Base-by-base conservation (phyloP, 2,888 invertebrate genomes). In the Chloroclystis v-ata region DNA sequence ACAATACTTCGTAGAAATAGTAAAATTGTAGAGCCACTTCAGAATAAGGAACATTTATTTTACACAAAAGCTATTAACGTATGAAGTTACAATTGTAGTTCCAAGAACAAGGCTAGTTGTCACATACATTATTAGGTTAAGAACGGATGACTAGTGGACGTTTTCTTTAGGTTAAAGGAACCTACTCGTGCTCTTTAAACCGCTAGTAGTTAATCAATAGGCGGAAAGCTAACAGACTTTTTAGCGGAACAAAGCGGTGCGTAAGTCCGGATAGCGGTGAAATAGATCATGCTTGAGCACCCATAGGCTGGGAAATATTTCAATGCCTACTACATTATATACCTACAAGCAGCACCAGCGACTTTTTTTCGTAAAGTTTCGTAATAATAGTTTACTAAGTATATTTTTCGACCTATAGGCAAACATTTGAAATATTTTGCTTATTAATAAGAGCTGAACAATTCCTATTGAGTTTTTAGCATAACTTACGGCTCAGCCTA, bases 181-280 rank as follows among this genome's bases (percentile, higher is more conserved):
- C n/a, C n/a, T n/a, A 20, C 3, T 20, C 20, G 5, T 5, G 20
- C 20, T 4, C 20, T 20, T 20, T 5, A 20, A 20, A 20, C 20
- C 20, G 20, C 20, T 20, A 10, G 32, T 16, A n/a, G 32, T 16
- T 20, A 50, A 48, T 44, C 51, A 59, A 56, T 58, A 51, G 47
- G 49, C 54, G 49, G 53, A 56, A 54, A 57, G 51, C 52, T 52
- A 42, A 33, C 38, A 39, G 29, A 49, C 54, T 28, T 37, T 50
- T 49, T 47, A 54, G 52, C 54, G 47, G 52, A 52, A 52, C 52
- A 47, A 49, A 52, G 37, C 44, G 47, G 43, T 44, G 51, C 48
- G 37, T 44, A 50, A 52, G 48, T 52, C 48, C 46, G 46, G 35
- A 29, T 49, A 52, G 48, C 48, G 52, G 52, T 46, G 43, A 49